Percentiles rank a stretch among this genome's conserved stretches.
Evolutionary conservation across 2,113 vertebrate genomes (phyloP).

Genomic region (Onychostruthus taczanowskii): DNA sequence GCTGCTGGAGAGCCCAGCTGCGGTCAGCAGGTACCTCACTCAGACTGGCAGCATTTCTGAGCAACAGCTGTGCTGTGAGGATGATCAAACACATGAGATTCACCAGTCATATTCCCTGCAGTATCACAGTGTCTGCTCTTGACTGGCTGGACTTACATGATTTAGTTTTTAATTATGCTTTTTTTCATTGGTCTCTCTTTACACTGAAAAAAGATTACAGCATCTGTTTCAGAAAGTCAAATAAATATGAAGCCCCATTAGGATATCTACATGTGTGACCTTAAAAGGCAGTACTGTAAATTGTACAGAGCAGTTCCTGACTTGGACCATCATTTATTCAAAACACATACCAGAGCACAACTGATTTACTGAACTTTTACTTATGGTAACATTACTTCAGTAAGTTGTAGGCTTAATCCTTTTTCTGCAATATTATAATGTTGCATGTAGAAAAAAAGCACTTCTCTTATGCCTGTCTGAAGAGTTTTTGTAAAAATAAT

Average conservation of each 20-base stretch:
- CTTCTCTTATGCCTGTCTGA: background rate
- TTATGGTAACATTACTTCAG: background rate
- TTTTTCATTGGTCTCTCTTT: background rate
- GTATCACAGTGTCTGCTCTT: background rate
- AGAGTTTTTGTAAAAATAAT: background rate
- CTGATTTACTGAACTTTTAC: background rate
- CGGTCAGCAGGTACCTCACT: background rate
- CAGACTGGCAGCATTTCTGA: background rate
- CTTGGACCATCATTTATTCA: background rate
- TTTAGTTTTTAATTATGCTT: background rate
- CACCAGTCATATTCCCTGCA: background rate
- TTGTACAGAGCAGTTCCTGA: background rate
- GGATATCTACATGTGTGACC: background rate
- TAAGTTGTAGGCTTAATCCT: background rate
- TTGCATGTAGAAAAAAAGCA: background rate
- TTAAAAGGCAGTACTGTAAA: background rate
- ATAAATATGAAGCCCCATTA: background rate
- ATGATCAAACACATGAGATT: accelerated
- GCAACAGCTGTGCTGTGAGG: background rate
- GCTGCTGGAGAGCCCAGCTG: background rate
- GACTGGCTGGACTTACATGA: background rate
- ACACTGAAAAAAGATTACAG: background rate
- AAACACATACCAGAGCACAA: background rate
- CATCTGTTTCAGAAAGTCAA: background rate
- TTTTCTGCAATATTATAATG: background rate